phyloP scores from a whole-genome alignment of 2,888 invertebrate species.

The Euphydryas editha region DNA sequence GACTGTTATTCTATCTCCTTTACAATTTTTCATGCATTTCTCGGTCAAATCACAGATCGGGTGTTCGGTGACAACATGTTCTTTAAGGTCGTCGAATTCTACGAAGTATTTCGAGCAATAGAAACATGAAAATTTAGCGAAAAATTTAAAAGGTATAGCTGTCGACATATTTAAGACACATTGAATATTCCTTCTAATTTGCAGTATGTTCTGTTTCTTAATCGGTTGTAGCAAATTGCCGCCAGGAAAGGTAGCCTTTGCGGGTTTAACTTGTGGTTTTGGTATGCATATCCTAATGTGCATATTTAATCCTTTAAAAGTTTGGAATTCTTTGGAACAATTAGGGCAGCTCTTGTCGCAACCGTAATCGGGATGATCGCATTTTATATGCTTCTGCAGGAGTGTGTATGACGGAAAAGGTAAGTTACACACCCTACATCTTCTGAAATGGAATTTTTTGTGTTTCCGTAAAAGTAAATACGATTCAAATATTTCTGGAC shows the following conservation, averaged over 20 bases:
- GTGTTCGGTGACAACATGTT: slow-evolving; percentile 64
- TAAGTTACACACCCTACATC: slow-evolving; percentile 61
- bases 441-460: slow-evolving; percentile 60
- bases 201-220: slow-evolving; percentile 61
- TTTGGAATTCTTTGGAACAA: slow-evolving; percentile 64
- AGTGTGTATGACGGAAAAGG: slow-evolving; percentile 57
- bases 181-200: slow-evolving; percentile 69
- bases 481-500: slow-evolving; percentile 56
- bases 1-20: slow-evolving; percentile 68
- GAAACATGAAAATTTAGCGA: slow-evolving; percentile 70
- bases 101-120: slow-evolving; percentile 68
- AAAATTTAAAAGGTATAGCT: slow-evolving; percentile 72
- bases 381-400: slow-evolving; percentile 59
- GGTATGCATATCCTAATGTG: slow-evolving; percentile 66
- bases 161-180: slow-evolving; percentile 74
- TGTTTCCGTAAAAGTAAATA: slow-evolving; percentile 54
- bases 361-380: slow-evolving; percentile 60
- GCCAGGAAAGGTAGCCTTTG: slow-evolving; percentile 28
- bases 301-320: slow-evolving; percentile 59
- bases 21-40: slow-evolving; percentile 68
- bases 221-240: slow-evolving; percentile 45
- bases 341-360: slow-evolving; percentile 58
- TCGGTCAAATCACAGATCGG: slow-evolving; percentile 68
- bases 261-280: slow-evolving; percentile 49
- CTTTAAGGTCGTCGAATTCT: slow-evolving; percentile 67